Base-by-base conservation (phyloP, 2,888 invertebrate genomes). In the Drosophila differens region DNA sequence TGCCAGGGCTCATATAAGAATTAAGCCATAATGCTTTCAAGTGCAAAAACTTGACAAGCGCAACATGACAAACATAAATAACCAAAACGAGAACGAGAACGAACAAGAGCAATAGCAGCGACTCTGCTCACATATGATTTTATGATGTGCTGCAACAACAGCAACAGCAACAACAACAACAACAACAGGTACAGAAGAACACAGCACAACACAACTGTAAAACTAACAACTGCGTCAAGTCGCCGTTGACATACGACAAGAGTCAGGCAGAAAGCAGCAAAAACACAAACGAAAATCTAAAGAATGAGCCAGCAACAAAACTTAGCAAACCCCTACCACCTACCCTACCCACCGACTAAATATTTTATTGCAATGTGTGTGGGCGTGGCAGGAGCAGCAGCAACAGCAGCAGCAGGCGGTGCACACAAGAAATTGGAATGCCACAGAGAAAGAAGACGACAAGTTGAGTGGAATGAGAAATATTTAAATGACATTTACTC, bases 11-110 rank as follows among this genome's bases (percentile, higher is more conserved):
- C 90, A 75, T 85, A 85, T 85, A 90, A 69, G 90, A 90, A 86
- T 86, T 89, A 86, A 90, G 90, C 78, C 89, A 83, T 86, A 86
- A 90, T 85, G 90, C 89, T 90, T 76, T 83, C 86, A 90, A 85
- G 89, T 81, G 85, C 90, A 88, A 85, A 90, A 85, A 89, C 89
- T 86, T 86, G 89, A 90, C 90, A 90, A 86, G 90, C 90, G 89
- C 90, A 86, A 86, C 85, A 86, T 90, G 90, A 89, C 85, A 89
- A 90, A 85, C 85, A 86, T 86, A 86, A 86, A 86, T 86, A 86
- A 90, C 81, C 81, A 64, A 79, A 81, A 79, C 79, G 79, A 79
- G 47, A 33, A 33, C 33, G 35, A 35, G 72, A 44, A 44, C 22
- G 69, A 73, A 72, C 69, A 63, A 66, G 74, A 57, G 49, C 25